Base-by-base conservation (phyloP, 2,888 invertebrate species). In the Amitus sp. region DNA sequence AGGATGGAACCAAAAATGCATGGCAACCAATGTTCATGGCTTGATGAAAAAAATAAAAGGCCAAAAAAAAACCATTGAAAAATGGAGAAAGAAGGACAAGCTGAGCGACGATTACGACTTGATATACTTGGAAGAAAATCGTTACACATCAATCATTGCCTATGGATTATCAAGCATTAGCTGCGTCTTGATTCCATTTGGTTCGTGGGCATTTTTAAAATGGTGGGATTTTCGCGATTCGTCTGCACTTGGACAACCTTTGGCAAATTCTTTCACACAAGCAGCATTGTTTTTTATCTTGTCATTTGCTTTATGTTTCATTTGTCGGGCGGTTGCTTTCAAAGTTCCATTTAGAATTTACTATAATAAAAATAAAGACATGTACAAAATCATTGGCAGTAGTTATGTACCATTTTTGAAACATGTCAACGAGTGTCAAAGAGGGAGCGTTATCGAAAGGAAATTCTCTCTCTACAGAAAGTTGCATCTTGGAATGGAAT, bases 291-390 rank as follows among this genome's bases (percentile, higher is more conserved):
- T 37, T 37, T 37, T 37, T 15, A 12, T 15, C 2, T 37, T 37
- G 6, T 12, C 37, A 2, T 15, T 37, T n/a, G n/a, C n/a, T n/a
- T n/a, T n/a, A n/a, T n/a, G n/a, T 37, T 13, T 37, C 3, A 15
- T 37, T 4, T 37, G 37, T 12, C 15, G 12, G 4, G 37, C 37
- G 4, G 5, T 42, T 4, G 10, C 10, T 2, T 18, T 2, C 4
- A 42, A 42, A 20, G 15, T 42, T 4, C 10, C 42, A 19, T 42
- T 19, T 12, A 42, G 42, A 42, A 42, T 42, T 10, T 42, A 42
- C 15, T 9, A 42, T n/a, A 42, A 13, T 42, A 2, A 2, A 6
- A 9, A 18, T n/a, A 20, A 10, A 19, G n/a, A 42, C 1, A 18
- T 20, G 19, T 42, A 42, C 42, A 42, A 12, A 20, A 42, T 42